A percentile compares a stretch with the other conserved stretches of the same genome.
phyloP scores from a whole-genome alignment of 2,888 invertebrate genomes.

The Stegophylla sp. region DNA sequence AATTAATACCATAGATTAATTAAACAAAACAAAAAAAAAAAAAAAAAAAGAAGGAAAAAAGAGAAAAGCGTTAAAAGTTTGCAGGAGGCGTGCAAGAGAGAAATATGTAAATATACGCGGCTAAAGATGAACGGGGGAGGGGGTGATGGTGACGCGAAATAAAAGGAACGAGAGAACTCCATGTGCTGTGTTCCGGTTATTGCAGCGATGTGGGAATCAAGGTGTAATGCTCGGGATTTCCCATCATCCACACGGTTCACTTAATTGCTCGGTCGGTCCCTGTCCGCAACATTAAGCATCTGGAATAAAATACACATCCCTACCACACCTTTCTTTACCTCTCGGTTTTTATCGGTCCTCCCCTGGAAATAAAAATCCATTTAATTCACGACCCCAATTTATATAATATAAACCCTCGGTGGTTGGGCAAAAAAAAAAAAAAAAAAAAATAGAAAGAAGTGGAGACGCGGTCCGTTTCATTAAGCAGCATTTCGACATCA shows the following conservation, averaged over 20 bases:
- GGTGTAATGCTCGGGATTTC: constrained; percentile 46
- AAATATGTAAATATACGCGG: constrained; percentile 49
- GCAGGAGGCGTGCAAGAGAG: constrained; percentile 1
- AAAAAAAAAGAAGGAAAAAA: neutral
- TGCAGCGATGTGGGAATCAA: constrained; percentile 45
- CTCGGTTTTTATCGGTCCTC: constrained; percentile 16
- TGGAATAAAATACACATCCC: constrained; percentile 55
- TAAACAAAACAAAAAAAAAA: neutral
- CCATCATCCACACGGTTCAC: constrained; percentile 51
- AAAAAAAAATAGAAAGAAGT: too few species aligned
- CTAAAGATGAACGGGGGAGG: neutral
- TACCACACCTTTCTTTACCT: constrained; percentile 4
- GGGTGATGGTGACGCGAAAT: too few species aligned
- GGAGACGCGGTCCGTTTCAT: constrained; percentile 26
- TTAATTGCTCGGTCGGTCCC: constrained; percentile 50
- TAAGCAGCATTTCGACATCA: constrained; percentile 39
- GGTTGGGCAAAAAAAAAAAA: neutral
- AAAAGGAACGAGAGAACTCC: constrained; percentile 10
- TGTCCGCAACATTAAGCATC: constrained; percentile 56
- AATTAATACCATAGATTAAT: constrained; percentile 51
- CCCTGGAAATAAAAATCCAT: constrained; percentile 52
- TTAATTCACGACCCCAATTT: constrained; percentile 55
- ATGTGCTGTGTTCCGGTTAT: constrained; percentile 42
- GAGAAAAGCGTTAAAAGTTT: constrained; percentile 15
- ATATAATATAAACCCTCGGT: constrained; percentile 23